phyloP scores from a whole-genome alignment of 2,113 vertebrate species.

The Mormyrus lacerda region DNA sequence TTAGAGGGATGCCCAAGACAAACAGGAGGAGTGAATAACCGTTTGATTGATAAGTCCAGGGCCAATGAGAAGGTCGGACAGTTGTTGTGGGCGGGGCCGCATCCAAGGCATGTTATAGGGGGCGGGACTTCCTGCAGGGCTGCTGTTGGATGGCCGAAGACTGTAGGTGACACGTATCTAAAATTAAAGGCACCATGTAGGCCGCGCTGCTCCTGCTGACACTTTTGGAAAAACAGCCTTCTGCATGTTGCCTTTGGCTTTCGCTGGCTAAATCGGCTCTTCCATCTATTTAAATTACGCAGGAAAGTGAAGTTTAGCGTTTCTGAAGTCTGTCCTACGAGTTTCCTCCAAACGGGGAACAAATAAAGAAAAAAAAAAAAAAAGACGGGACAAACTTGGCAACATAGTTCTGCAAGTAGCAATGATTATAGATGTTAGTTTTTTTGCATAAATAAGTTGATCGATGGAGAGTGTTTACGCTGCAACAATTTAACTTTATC shows the following conservation, averaged over 20 bases:
- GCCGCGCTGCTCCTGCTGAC: slow-evolving; percentile 29
- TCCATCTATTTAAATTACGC: background rate
- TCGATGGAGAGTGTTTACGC: background rate
- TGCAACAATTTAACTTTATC: background rate
- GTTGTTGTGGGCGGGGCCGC: background rate
- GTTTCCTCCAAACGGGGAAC: background rate
- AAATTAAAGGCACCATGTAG: slow-evolving; percentile 53
- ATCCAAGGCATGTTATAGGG: background rate
- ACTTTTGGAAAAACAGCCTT: background rate
- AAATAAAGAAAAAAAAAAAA: background rate
- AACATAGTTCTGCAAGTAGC: background rate
- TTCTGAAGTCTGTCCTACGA: background rate
- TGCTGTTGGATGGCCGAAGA: slow-evolving; percentile 42
- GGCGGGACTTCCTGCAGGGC: slow-evolving; percentile 60
- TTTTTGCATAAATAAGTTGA: background rate
- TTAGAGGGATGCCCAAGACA: background rate
- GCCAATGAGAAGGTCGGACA: slow-evolving; percentile 31
- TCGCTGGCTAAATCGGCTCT: background rate
- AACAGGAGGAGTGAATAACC: background rate
- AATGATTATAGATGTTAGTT: background rate
- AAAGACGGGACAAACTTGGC: background rate
- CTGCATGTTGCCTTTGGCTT: background rate
- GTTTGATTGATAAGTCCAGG: slow-evolving; percentile 35
- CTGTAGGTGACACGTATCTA: slow-evolving; percentile 63
- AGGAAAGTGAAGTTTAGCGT: background rate